Evolutionary conservation across 2,797 vertebrate genomes (phyloP), one percentile per base, ranked within the genome.

Genomic region (Denticeps clupeoides): DNA sequence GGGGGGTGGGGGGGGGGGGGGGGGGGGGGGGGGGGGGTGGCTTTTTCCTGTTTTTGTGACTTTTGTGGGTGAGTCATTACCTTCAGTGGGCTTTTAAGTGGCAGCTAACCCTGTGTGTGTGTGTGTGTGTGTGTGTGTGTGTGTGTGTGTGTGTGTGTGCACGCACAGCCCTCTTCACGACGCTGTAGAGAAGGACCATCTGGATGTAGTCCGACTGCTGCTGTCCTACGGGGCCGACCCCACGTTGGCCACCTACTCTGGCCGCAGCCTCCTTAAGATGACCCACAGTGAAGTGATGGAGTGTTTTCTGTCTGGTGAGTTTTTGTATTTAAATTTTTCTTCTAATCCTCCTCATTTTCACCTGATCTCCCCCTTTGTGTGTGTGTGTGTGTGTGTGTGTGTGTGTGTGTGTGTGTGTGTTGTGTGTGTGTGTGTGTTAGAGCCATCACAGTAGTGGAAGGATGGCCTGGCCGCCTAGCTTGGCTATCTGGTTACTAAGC

Each of bases 271-370:
- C 2, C 88, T 95, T 70, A 97, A 93, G 69, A 98, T 98, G 93
- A 95, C 92, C 41, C 94, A 94, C 84, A 97, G 93, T 1, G 87
- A 97, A 62, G 62, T 86, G 58, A 97, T 98, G 93, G 91, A 95
- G 70, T 86, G 79, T 49, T 97, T 97, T 69, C 82, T 98, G 60
- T 86, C 86, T 47, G 91, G 94, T 97, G 66, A 59, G 64, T n/a
- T n/a, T n/a, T n/a, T n/a, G n/a, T n/a, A n/a, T n/a, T n/a, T n/a
- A n/a, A n/a, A n/a, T n/a, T n/a, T n/a, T n/a, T n/a, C n/a, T n/a
- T n/a, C n/a, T n/a, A n/a, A n/a, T n/a, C n/a, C n/a, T n/a, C n/a
- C n/a, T 4, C 9, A 28, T 18, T 12, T 37, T 7, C n/a, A 5
- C 7, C 7, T 9, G 16, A 19, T 10, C 3, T 12, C 4, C 6